A percentile compares a stretch with the other conserved stretches of the same genome.
Evolutionary conservation across 2,888 invertebrate genomes (phyloP).

Genomic region (Drosophila conformis): DNA sequence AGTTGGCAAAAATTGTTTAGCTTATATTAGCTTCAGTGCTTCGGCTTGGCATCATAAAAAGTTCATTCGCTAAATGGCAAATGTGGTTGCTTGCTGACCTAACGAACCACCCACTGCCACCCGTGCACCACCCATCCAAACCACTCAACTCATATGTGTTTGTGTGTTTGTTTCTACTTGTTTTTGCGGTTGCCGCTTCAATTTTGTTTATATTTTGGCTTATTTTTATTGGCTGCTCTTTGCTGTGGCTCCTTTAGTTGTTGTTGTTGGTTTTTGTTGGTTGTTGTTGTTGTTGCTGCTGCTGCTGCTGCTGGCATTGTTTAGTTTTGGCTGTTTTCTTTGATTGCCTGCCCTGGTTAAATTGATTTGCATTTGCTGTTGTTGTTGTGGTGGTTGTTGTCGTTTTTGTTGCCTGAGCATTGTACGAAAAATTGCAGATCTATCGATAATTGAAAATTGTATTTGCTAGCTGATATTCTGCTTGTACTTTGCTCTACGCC

Average conservation of each 20-base stretch:
- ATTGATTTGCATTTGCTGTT: constrained; percentile 67
- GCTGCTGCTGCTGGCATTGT: constrained; percentile 48
- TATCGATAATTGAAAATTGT: constrained; percentile 68
- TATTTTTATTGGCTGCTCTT: constrained; percentile 67
- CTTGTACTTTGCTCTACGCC: constrained; percentile 5
- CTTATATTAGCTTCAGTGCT: constrained; percentile 49
- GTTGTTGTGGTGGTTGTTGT: constrained; percentile 32
- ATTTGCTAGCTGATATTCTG: constrained; percentile 30
- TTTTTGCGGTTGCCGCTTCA: constrained; percentile 60
- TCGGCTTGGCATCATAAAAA: constrained; percentile 63
- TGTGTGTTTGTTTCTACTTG: constrained; percentile 20
- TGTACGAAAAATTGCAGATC: constrained; percentile 53
- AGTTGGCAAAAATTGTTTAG: constrained; percentile 64
- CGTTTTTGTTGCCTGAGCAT: constrained; percentile 26
- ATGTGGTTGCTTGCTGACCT: constrained; percentile 53
- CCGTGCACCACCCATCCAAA: constrained; percentile 10
- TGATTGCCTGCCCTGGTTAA: constrained; percentile 44
- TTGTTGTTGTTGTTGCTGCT: constrained; percentile 6
- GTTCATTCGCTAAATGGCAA: constrained; percentile 71
- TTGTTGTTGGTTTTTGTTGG: background rate
- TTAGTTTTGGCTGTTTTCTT: constrained; percentile 51
- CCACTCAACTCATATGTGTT: constrained; percentile 19
- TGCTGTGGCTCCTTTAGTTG: constrained; percentile 36
- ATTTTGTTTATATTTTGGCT: constrained; percentile 74
- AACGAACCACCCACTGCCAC: constrained; percentile 19